Evolutionary conservation across 2,797 vertebrate genomes (phyloP), one percentile per base, ranked within the genome.

Genomic region (Premnoplex brunnescens): DNA sequence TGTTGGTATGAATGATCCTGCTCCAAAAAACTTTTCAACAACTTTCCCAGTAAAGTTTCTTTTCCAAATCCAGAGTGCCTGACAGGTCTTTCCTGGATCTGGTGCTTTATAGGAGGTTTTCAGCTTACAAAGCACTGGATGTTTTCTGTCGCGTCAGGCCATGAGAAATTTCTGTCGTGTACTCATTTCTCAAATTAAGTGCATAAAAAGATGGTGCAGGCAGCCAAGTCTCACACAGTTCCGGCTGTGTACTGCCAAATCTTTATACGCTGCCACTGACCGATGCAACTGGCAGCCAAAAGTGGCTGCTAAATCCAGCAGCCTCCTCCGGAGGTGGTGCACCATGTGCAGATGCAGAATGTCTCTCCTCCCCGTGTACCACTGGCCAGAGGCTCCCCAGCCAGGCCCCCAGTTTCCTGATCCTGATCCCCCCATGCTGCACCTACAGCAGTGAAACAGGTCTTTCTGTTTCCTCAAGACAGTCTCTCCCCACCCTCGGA

Each of bases 161-260:
- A 91, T 86, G 56, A 91, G 91, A 82, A 84, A 96, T 91, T 94
- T 89, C 89, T 90, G 73, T 76, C 9, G 1, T 81, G 73, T 76
- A 86, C 83, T 91, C 75, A 83, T 76, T 96, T 96, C 94, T 66
- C 79, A 94, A 96, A 84, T 93, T 72, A 91, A 96, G 66, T 91
- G 80, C 89, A 84, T 85, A 88, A 96, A 95, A 92, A 83, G 79
- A 77, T 91, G 82, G 27, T 91, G 62, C 88, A 74, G 75, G 93
- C 89, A 95, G 94, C 95, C 95, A 97, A 95, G 91, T 93, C 94
- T 95, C 88, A 72, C 81, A 82, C 37, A 94, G 94, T 91, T 95
- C 85, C 43, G 23, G 64, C 82, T 2, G 0, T 2, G 20, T 64
- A 28, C 88, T 96, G 94, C 88, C 93, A 89, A 83, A 73, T 55